Percentiles rank a stretch among this genome's conserved stretches.
Evolutionary conservation across 2,113 vertebrate species (phyloP).

Genomic region (Tragulus kanchil): DNA sequence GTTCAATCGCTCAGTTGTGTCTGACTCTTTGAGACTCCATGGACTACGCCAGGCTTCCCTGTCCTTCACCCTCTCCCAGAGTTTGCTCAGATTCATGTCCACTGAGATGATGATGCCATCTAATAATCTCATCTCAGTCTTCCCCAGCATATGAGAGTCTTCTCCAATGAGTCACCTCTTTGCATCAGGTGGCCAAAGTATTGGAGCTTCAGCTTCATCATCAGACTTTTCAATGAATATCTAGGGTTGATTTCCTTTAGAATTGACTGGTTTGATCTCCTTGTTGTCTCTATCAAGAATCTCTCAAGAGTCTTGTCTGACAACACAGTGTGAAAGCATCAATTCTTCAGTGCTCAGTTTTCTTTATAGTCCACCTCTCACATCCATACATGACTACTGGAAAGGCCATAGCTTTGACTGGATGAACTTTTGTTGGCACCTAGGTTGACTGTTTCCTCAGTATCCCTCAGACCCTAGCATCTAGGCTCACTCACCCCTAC

Average conservation of each 20-base stretch:
- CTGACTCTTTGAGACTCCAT: neutral
- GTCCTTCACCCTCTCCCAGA: neutral
- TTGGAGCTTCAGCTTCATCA: neutral
- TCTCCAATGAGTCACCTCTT: neutral
- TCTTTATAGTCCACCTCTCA: neutral
- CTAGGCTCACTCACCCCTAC: neutral
- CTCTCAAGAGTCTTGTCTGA: neutral
- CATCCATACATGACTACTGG: neutral
- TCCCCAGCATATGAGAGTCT: neutral
- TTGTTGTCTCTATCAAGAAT: neutral
- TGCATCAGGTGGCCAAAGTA: neutral
- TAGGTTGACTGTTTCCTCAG: neutral
- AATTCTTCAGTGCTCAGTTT: neutral
- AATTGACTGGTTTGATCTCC: neutral
- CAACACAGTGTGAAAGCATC: neutral
- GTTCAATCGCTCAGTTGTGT: neutral
- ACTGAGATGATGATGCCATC: neutral
- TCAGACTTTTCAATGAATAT: neutral
- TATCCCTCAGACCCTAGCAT: neutral
- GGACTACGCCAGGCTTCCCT: neutral
- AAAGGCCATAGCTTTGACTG: neutral
- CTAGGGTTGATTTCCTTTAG: neutral
- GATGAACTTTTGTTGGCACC: neutral
- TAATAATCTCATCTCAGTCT: neutral
- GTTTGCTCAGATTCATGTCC: neutral